A percentile compares a stretch with the other conserved stretches of the same genome.
Conservation (phyloP, 2,113 vertebrate genomes). For the Scortum barcoo region DNA sequence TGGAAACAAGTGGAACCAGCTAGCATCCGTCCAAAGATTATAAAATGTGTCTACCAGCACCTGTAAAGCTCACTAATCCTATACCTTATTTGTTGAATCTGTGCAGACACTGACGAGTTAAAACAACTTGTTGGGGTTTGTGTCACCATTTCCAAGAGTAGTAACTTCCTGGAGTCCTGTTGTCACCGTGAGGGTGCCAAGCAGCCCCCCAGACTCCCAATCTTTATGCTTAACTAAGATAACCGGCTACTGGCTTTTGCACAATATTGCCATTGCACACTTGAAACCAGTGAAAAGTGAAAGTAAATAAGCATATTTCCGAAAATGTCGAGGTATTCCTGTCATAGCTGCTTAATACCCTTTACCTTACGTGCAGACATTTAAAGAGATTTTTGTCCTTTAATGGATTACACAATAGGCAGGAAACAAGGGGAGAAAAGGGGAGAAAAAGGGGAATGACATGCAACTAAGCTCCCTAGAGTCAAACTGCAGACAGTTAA, state of each 20-base stretch:
- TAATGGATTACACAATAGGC: not conserved
- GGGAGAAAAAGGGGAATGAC: not conserved
- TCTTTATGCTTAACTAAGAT: not conserved
- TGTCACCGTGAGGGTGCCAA: not conserved
- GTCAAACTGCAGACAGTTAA: not conserved
- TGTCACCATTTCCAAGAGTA: not conserved
- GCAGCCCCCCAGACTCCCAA: not conserved
- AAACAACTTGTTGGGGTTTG: not conserved
- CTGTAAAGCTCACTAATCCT: not conserved
- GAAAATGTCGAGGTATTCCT: too few species aligned
- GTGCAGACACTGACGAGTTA: not conserved
- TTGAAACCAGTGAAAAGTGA: too few species aligned
- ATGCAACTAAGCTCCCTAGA: not conserved
- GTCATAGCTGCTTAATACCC: too few species aligned
- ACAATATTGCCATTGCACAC: too few species aligned
- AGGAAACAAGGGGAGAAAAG: not conserved
- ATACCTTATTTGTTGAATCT: not conserved
- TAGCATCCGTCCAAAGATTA: not conserved
- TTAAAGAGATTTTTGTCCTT: too few species aligned
- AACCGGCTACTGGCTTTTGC: not conserved
- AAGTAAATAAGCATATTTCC: too few species aligned
- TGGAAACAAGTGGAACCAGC: not conserved
- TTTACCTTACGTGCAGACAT: too few species aligned
- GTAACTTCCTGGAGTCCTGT: not conserved
- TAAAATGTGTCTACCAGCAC: not conserved